phyloP scores from a whole-genome alignment of 2,797 vertebrate species.

The Chromis chromis region DNA sequence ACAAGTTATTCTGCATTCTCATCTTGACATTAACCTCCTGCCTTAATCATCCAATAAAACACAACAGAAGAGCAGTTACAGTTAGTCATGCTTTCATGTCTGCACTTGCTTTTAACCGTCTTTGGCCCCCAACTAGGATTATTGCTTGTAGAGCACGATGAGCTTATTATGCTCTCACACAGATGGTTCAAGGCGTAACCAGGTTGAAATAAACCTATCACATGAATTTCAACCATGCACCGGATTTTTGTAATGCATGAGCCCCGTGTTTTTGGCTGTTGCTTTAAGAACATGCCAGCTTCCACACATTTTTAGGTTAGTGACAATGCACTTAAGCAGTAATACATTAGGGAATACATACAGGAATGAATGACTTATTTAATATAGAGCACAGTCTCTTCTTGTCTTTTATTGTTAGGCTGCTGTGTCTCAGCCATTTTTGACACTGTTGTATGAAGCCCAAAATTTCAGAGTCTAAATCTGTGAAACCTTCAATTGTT shows the following conservation, averaged over 20 bases:
- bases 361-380: too few relatives aligned
- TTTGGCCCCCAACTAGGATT: constrained; percentile 9
- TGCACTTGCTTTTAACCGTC: constrained; percentile 1
- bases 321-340: neutral
- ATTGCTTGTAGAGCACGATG: constrained; percentile 1
- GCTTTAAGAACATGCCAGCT: neutral
- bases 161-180: neutral
- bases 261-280: neutral
- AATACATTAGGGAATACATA: too few relatives aligned
- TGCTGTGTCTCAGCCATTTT: neutral
- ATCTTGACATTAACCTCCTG: constrained; percentile 7
- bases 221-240: constrained; percentile 1
- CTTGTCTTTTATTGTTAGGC: neutral
- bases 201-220: constrained; percentile 9
- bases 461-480: neutral
- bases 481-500: neutral
- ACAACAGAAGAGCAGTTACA: neutral
- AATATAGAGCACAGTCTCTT: too few relatives aligned
- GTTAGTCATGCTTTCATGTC: constrained; percentile 2
- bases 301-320: neutral
- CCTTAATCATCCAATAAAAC: constrained; percentile 8
- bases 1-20: constrained; percentile 5
- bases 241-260: neutral
- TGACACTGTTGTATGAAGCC: neutral
- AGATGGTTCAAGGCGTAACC: neutral